Percentiles rank a stretch among this genome's conserved stretches.
Conservation (phyloP, 2,888 invertebrate genomes). For the Platerodrilus igneus region DNA sequence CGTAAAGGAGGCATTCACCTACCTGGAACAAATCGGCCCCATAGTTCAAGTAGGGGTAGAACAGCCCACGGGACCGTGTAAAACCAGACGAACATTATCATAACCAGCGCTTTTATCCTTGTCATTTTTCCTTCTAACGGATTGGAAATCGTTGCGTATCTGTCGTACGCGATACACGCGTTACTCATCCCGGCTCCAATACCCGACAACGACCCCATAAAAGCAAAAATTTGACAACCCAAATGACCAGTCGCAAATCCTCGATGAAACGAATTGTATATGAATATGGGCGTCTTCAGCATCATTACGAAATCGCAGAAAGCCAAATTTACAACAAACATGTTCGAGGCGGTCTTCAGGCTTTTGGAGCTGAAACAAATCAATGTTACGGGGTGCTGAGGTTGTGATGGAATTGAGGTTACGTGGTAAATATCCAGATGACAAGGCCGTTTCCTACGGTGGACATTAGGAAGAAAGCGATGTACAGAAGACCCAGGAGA, state of each 20-base stretch:
- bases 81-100: slow-evolving; percentile 68
- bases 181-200: slow-evolving; percentile 78
- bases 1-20: too few species aligned
- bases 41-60: slow-evolving; percentile 73
- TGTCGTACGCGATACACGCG: slow-evolving; percentile 81
- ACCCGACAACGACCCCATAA: slow-evolving; percentile 74
- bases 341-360: slow-evolving; percentile 74
- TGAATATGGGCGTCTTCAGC: slow-evolving; percentile 79
- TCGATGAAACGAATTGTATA: slow-evolving; percentile 75
- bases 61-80: slow-evolving; percentile 79
- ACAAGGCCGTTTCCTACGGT: slow-evolving; percentile 79
- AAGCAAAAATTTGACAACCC: slow-evolving; percentile 72
- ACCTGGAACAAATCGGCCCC: slow-evolving; percentile 86
- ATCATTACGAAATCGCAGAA: slow-evolving; percentile 84
- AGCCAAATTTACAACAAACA: slow-evolving; percentile 78
- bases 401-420: too few species aligned
- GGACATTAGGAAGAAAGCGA: slow-evolving; percentile 67
- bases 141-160: slow-evolving; percentile 73
- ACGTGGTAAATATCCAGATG: slow-evolving; percentile 78
- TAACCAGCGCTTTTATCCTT: slow-evolving; percentile 70
- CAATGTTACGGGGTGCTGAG: too few species aligned
- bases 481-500: slow-evolving; percentile 71
- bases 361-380: slow-evolving; percentile 59
- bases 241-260: slow-evolving; percentile 70
- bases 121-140: slow-evolving; percentile 80